Evolutionary conservation across 2,888 invertebrate species (phyloP), one percentile per base, ranked within the genome.

Genomic region (Phorcus lineatus): DNA sequence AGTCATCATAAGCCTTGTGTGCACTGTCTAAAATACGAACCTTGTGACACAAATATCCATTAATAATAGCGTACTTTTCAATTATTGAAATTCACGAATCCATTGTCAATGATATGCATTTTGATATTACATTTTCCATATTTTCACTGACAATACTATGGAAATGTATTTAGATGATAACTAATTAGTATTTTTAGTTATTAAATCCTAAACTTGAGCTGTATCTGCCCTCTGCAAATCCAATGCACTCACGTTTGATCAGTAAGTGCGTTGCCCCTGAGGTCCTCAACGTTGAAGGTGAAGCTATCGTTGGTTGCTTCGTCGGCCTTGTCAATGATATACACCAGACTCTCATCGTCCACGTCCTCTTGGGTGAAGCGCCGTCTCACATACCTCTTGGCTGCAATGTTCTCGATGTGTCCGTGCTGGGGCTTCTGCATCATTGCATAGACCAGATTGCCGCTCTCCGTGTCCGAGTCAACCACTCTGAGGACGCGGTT

Each of bases 361-460:
- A 93, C 81, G 83, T 93, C 92, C 78, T 90, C 84, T 85, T 93
- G 93, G 0, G 91, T 91, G 83, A 93, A 93, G 36, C 88, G 77
- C 47, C 90, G 81, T 57, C 90, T 84, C 0, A 93, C 90, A 70
- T 86, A 90, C 24, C 90, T 87, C 80, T 91, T 89, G 11, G 91
- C 89, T 36, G 87, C 87, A 7, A 87, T 86, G 84, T 92, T 91
- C 82, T 92, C 91, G 16, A 93, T 83, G 78, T 90, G 90, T 7
- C 92, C 93, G 80, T 90, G 85, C 74, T 87, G 84, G 7, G 92
- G 91, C 62, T 86, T 87, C 70, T 89, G 86, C 24, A 87, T 84
- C 40, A 93, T 85, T 7, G 88, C 85, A 84, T 91, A 93, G 36
- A 90, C 86, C 36, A 93, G 82, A 19, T 91, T 87, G 7, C 84